These are phyloP conservation scores for Cydia fagiglandana DNA, from an alignment of 1,140 invertebrate species.

Conservation along the genomic window DNA sequence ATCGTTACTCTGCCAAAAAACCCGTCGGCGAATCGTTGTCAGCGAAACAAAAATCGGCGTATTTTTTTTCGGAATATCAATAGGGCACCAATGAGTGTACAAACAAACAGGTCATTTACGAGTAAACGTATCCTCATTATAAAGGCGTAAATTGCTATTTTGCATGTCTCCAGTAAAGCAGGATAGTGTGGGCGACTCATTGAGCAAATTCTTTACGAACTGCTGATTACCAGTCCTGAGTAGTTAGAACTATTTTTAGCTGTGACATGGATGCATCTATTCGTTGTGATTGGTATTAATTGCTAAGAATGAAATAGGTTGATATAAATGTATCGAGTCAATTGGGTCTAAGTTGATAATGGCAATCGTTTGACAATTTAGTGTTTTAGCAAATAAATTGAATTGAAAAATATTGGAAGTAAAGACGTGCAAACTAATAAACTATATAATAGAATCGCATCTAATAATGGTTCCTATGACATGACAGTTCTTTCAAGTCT, in stretches of 20 bases:
- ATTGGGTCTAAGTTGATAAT: neutral
- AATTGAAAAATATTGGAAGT: too few species aligned
- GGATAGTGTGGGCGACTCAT: neutral
- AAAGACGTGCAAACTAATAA: too few species aligned
- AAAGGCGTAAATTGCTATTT: neutral
- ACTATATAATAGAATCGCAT: too few species aligned
- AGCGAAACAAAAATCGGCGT: too few species aligned
- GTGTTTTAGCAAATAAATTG: neutral
- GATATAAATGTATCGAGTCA: neutral
- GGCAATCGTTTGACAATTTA: neutral
- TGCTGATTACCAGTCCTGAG: neutral
- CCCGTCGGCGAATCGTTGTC: too few species aligned
- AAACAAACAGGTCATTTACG: neutral
- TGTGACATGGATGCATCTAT: neutral
- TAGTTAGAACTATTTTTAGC: constrained; percentile 6
- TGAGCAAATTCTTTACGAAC: neutral
- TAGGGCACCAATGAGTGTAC: too few species aligned
- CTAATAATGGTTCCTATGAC: too few species aligned
- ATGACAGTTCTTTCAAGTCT: too few species aligned
- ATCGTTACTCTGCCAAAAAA: too few species aligned
- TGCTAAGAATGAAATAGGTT: constrained; percentile 13
- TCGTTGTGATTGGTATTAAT: neutral
- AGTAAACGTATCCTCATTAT: neutral
- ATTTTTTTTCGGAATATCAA: too few species aligned
- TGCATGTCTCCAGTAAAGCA: constrained; percentile 1